Percentiles rank a stretch among this genome's conserved stretches.
Evolutionary conservation across 2,113 vertebrate genomes (phyloP).

Genomic region (Calyptomena viridis): DNA sequence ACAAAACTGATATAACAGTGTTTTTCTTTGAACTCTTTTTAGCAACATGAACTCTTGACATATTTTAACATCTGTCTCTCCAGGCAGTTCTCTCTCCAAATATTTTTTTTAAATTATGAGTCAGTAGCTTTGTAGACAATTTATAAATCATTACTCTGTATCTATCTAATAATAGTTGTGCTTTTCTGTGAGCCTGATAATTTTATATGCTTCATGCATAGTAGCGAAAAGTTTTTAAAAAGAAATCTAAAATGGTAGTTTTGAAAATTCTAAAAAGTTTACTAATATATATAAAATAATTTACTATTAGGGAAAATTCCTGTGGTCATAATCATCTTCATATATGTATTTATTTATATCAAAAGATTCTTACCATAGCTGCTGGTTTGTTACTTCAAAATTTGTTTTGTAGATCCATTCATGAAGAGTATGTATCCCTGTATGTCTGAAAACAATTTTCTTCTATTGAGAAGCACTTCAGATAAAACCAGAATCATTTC

Average conservation of each 20-base stretch:
- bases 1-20: conserved; percentile 61
- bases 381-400: conserved; percentile 58
- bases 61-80: conserved; percentile 63
- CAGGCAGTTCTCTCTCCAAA: conserved; percentile 59
- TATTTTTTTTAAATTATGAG: conserved; percentile 47
- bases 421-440: conserved; percentile 40
- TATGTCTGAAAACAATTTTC: conserved; percentile 55
- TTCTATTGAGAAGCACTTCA: conserved; percentile 41
- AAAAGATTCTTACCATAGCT: conserved; percentile 23
- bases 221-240: conserved; percentile 46
- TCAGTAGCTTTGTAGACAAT: conserved; percentile 50
- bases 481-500: conserved; percentile 55
- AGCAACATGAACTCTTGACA: conserved; percentile 56
- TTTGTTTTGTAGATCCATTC: conserved; percentile 53
- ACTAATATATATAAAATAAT: conserved; percentile 51
- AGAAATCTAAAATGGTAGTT: conserved; percentile 48
- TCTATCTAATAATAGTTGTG: conserved; percentile 53
- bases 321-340: conserved; percentile 59
- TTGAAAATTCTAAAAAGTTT: conserved; percentile 51
- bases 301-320: conserved; percentile 32
- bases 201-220: conserved; percentile 61
- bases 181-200: conserved; percentile 49
- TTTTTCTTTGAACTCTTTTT: conserved; percentile 65
- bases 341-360: conserved; percentile 54
- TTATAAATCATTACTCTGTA: conserved; percentile 49